Evolutionary conservation across 2,888 invertebrate genomes (phyloP).

Genomic region (Ormyrus labotus): DNA sequence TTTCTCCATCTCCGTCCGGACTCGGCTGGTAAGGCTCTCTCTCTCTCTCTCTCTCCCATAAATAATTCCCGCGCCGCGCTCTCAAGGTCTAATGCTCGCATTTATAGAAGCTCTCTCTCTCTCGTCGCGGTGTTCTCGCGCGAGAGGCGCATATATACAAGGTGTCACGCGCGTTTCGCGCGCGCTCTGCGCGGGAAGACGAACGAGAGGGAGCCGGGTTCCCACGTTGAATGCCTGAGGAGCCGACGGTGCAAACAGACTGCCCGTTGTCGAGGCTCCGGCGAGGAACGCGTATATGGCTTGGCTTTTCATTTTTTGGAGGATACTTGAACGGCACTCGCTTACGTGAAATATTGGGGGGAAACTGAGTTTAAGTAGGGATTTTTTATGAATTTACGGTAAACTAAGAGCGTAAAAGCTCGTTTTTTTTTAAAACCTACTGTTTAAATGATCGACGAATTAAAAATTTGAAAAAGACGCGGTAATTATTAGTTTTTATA

Average conservation of each 20-base stretch:
- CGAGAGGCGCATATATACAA: not conserved
- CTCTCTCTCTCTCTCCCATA: slow-evolving; percentile 5
- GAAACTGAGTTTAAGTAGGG: too few species aligned
- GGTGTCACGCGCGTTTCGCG: not conserved
- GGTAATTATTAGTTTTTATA: too few species aligned
- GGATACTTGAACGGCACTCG: not conserved
- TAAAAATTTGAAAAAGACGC: too few species aligned
- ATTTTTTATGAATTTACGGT: too few species aligned
- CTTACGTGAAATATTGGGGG: not conserved
- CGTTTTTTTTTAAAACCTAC: too few species aligned
- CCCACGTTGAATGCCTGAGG: slow-evolving; percentile 16
- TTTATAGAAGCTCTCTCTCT: slow-evolving; percentile 26
- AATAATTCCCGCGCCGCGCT: slow-evolving; percentile 19
- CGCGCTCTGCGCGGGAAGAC: not conserved
- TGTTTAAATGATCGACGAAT: too few species aligned
- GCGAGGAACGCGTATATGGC: not conserved
- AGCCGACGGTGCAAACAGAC: not conserved
- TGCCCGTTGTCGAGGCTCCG: slow-evolving; percentile 4
- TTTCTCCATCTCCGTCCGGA: too few species aligned
- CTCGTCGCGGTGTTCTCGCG: not conserved
- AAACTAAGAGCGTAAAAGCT: too few species aligned
- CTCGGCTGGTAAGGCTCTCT: too few species aligned
- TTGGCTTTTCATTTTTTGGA: slow-evolving; percentile 1
- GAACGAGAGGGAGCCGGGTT: slow-evolving; percentile 10
- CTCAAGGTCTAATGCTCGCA: slow-evolving; percentile 31